Base-by-base conservation (phyloP, 2,888 invertebrate genomes). In the Napeogenes sylphis region DNA sequence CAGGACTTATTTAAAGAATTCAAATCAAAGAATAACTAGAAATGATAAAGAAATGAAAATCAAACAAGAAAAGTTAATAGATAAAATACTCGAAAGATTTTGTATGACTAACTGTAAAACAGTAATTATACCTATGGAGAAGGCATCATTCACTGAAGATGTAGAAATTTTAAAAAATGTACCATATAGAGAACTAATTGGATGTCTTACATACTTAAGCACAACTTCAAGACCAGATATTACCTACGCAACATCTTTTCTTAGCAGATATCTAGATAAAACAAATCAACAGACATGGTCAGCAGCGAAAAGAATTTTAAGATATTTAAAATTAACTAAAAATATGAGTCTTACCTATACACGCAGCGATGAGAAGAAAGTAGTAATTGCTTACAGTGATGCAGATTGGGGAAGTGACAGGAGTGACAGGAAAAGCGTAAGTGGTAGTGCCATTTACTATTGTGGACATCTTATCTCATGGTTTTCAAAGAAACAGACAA, bases 391-490 rank as follows among this genome's bases (percentile, higher is more conserved):
- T 10, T 56, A 38, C 38, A 4, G 8, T 8, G 46, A 57, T 57
- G 57, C 57, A 12, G 57, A 57, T 68, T 33, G 65, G 68, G 58
- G 30, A 65, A 38, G 12, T 61, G 53, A 63, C n/a, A 61, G 30
- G 45, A 14, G n/a, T 30, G 58, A 58, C 30, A 10, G 58, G 33
- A 38, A 47, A 58, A 58, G 46, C 13, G 32, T 47, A 47, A 47
- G 47, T 4, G 47, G 58, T 5, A n/a, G 46, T 14, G 58, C 33
- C 33, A 33, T 58, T 33, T 47, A 13, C 14, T 47, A 30, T 33
- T 30, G 38, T 46, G 33, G 21, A 33, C 51, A 56, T n/a, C n/a
- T 42, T n/a, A 56, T 56, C 5, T 42, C 14, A 6, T 58, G 51
- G 58, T 32, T n/a, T 6, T 58, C 58, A n/a, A 46, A 14, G 35